A percentile compares a stretch with the other conserved stretches of the same genome.
Conservation (phyloP, 2,113 vertebrate genomes). For the Sisor rabdophorus region DNA sequence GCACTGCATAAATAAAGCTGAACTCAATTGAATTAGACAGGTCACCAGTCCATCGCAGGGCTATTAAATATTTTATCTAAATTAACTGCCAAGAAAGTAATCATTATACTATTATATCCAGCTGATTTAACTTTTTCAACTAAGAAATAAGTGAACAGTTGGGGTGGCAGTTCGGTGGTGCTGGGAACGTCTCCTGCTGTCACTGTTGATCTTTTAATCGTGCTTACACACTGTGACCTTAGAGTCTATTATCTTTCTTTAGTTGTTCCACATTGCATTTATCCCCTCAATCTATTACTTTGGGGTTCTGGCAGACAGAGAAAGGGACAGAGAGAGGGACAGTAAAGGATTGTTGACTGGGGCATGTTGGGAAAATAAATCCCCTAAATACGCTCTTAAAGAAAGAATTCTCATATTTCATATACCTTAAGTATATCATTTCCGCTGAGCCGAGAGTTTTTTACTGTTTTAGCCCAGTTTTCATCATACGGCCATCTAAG, state of each 20-base stretch:
- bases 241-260: slow-evolving; percentile 42
- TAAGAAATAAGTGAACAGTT: no score
- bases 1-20: no score
- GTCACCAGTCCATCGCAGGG: no score
- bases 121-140: no score
- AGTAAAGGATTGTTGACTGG: neutral
- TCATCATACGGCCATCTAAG: slow-evolving; percentile 49
- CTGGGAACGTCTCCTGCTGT: slow-evolving; percentile 18
- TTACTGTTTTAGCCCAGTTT: slow-evolving; percentile 47
- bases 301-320: no score
- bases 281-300: slow-evolving; percentile 34
- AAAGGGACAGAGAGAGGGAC: neutral
- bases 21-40: no score
- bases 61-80: no score
- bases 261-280: slow-evolving; percentile 31
- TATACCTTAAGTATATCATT: slow-evolving; percentile 50
- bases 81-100: no score
- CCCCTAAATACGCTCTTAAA: slow-evolving; percentile 33
- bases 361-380: slow-evolving; percentile 57
- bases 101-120: no score
- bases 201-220: slow-evolving; percentile 48
- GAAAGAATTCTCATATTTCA: slow-evolving; percentile 53
- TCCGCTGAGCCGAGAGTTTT: slow-evolving; percentile 50
- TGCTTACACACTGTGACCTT: slow-evolving; percentile 30
- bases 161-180: no score